These are phyloP conservation scores for Oscheius sp. DNA, from an alignment of 2,888 invertebrate genomes.

Conservation along the genomic window DNA sequence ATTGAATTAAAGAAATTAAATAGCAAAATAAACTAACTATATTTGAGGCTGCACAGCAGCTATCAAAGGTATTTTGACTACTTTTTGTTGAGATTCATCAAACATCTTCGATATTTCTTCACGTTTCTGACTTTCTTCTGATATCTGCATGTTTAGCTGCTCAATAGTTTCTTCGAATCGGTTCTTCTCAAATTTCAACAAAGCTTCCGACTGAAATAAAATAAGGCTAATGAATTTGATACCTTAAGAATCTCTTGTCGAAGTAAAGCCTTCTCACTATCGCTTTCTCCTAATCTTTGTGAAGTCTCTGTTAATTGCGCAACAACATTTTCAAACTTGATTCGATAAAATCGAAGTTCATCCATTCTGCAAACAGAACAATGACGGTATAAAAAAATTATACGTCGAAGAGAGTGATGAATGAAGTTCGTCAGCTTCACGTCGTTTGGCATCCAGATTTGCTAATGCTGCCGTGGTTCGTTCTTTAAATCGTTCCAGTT, in stretches of 20 bases:
- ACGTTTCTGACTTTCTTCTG: constrained; percentile 15
- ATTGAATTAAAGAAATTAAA: background rate
- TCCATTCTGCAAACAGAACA: constrained; percentile 19
- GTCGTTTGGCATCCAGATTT: constrained; percentile 7
- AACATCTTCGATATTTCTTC: constrained; percentile 23
- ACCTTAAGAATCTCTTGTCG: constrained; percentile 20
- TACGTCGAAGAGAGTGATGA: constrained; percentile 6
- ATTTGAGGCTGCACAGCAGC: constrained; percentile 34
- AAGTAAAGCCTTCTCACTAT: constrained; percentile 6
- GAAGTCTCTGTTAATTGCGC: constrained; percentile 18
- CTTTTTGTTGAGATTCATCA: constrained; percentile 23
- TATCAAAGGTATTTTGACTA: constrained; percentile 11
- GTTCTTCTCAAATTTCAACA: constrained; percentile 10
- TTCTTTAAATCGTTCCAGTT: constrained; percentile 15
- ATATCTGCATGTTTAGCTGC: constrained; percentile 11
- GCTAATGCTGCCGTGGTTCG: background rate
- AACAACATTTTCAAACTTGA: constrained; percentile 16
- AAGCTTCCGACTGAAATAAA: constrained; percentile 1
- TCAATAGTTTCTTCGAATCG: constrained; percentile 12
- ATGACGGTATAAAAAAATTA: background rate
- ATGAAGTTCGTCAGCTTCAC: constrained; percentile 28
- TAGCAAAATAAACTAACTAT: background rate
- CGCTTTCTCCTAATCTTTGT: constrained; percentile 5
- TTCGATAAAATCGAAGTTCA: constrained; percentile 22
- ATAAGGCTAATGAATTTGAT: background rate